Base-by-base conservation (phyloP, 2,888 invertebrate genomes). In the Tipula vernalis region DNA sequence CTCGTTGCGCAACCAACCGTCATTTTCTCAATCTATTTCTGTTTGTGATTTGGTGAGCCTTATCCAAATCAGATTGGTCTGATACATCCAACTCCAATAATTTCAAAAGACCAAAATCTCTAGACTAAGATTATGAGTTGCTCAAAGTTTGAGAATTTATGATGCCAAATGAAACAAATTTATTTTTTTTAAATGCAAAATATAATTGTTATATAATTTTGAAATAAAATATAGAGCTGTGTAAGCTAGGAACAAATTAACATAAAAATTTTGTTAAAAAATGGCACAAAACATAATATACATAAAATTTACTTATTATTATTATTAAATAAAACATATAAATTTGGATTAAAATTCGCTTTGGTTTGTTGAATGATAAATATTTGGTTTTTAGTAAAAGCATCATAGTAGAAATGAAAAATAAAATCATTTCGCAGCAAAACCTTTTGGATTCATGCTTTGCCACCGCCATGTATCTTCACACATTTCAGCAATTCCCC, bases 391-490 rank as follows among this genome's bases (percentile, higher is more conserved):
- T n/a, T 8, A 28, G 28, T 71, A 71, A 71, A 28, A 71, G 71
- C 71, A 71, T 71, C 28, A 15, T 51, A 3, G 3, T 12, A 12
- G 41, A 51, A 51, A 51, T 71, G 0, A 84, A 12, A 84, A 84
- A 84, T 28, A 28, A 71, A 71, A 86, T 44, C 39, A 86, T 2
- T 44, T 15, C 28, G 36, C 18, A 36, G 86, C 41, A 86, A 92
- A 97, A 0, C 98, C 98, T 87, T 95, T 93, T 0, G 98, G 97
- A 92, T 98, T 96, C 86, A 92, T 92, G 86, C 94, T 94, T 91
- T 98, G 98, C 98, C 98, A 98, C 86, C 93, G 94, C 98, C 98
- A 98, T 0, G 96, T 94, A 90, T 98, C 97, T 10, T 90, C 91
- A 90, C 98, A 98, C 97, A 98, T 98, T 88, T 96, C 96, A 12